Evolutionary conservation across 2,797 vertebrate species (phyloP).

Genomic region (Anabacerthia variegaticeps): DNA sequence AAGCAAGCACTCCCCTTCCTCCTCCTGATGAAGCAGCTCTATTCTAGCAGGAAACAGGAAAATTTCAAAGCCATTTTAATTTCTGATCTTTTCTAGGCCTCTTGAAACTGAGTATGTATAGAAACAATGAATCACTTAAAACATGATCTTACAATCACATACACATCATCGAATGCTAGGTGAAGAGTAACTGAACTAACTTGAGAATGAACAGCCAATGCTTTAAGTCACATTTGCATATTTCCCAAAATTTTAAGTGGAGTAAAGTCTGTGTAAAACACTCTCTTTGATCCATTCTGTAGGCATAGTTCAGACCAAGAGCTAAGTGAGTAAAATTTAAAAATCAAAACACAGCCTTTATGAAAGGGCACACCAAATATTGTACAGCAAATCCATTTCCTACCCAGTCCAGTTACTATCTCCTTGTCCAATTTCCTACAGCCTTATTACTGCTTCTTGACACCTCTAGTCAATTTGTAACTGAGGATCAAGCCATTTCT

Average conservation of each 20-base stretch:
- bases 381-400: background rate
- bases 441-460: background rate
- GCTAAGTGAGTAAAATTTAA: background rate
- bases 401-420: background rate
- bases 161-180: background rate
- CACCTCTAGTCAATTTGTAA: background rate
- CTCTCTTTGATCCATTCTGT: background rate
- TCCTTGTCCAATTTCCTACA: background rate
- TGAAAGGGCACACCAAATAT: background rate
- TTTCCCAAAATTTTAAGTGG: background rate
- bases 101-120: background rate
- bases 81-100: background rate
- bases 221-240: background rate
- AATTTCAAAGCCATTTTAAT: background rate
- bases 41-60: background rate
- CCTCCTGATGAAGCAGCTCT: background rate
- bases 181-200: background rate
- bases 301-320: background rate
- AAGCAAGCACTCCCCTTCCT: background rate
- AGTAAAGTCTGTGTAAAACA: background rate
- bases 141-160: background rate
- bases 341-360: background rate
- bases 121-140: background rate
- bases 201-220: background rate
- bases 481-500: background rate